phyloP scores from a whole-genome alignment of 1,140 invertebrate species.

The Holcopasites calliopsidis region DNA sequence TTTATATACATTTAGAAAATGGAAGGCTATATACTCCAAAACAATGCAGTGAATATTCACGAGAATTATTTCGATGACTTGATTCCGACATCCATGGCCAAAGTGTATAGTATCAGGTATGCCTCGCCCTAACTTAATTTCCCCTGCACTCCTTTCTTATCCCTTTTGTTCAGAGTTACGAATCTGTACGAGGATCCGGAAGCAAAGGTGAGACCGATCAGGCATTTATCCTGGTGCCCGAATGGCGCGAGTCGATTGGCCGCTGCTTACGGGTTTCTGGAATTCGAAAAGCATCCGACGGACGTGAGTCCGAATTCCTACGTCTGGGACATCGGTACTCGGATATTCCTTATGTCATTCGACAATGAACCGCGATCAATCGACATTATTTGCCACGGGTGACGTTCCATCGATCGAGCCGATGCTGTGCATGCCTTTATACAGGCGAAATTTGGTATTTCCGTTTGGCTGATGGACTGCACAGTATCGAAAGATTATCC shows the following conservation, averaged over 20 bases:
- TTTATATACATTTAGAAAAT: slow-evolving; percentile 82
- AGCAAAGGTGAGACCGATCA: slow-evolving; percentile 86
- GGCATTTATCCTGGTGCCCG: slow-evolving; percentile 92
- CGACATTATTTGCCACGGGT: background rate
- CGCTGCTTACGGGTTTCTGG: slow-evolving; percentile 90
- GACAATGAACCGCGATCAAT: background rate
- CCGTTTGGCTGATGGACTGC: background rate
- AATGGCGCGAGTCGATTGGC: slow-evolving; percentile 90
- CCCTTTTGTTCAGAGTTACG: slow-evolving; percentile 59
- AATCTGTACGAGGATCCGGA: slow-evolving; percentile 81
- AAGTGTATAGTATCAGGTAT: slow-evolving; percentile 73
- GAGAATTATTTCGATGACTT: slow-evolving; percentile 90
- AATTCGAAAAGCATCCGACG: slow-evolving; percentile 82
- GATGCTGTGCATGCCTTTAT: background rate
- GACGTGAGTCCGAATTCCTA: slow-evolving; percentile 84
- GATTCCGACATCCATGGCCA: slow-evolving; percentile 82
- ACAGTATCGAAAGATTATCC: too few species aligned
- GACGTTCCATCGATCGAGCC: background rate
- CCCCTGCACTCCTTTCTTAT: background rate
- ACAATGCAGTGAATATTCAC: slow-evolving; percentile 94
- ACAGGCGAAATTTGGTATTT: background rate
- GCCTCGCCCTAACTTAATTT: background rate
- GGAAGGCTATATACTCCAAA: slow-evolving; percentile 92
- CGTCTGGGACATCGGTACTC: slow-evolving; percentile 93
- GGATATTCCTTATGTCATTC: slow-evolving; percentile 35